These are phyloP conservation scores for Premnoplex brunnescens DNA, from an alignment of 2,797 vertebrate species.

Conservation along the genomic window DNA sequence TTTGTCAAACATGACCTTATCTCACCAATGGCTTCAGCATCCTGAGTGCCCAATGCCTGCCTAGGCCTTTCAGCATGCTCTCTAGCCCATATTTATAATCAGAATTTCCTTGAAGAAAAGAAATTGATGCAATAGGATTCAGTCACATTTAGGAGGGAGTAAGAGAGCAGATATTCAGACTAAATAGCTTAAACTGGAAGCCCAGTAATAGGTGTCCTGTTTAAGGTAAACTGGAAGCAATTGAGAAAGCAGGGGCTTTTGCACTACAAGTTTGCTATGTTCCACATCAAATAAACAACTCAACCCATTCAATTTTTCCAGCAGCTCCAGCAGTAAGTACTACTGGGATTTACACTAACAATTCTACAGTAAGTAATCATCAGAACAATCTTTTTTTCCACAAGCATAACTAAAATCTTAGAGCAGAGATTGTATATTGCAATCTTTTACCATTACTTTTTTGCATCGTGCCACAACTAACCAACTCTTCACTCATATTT, in stretches of 20 bases:
- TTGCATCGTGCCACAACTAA: neutral
- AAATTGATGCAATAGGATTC: neutral
- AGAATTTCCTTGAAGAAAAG: neutral
- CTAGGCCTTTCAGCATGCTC: neutral
- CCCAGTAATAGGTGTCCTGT: neutral
- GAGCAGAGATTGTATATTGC: neutral
- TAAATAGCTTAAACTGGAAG: neutral
- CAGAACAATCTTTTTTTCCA: neutral
- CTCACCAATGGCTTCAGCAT: neutral
- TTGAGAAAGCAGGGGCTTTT: neutral
- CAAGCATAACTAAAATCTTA: neutral
- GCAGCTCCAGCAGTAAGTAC: neutral
- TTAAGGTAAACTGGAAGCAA: neutral
- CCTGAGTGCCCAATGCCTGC: neutral
- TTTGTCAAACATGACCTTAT: neutral
- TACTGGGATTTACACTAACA: neutral
- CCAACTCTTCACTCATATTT: neutral
- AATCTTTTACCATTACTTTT: neutral
- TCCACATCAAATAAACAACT: neutral
- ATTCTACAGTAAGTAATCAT: neutral
- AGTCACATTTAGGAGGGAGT: neutral
- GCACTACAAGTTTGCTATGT: fast-evolving
- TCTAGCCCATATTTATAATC: neutral
- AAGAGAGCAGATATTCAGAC: neutral
- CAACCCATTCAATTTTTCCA: neutral